Base-by-base conservation (phyloP, 2,113 vertebrate species). In the Percina caprodes region DNA sequence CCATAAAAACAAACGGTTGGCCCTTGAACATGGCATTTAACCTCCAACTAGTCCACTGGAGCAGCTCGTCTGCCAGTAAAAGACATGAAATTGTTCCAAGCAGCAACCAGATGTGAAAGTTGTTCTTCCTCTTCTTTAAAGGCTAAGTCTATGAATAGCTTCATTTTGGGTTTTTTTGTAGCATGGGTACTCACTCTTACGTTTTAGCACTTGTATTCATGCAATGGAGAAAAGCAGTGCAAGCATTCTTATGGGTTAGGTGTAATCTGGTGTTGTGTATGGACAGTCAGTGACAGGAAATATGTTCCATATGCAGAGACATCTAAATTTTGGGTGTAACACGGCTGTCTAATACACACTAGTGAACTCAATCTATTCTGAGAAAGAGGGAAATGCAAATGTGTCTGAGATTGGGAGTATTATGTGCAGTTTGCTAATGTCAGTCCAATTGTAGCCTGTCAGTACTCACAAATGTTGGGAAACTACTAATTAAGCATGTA, bases 1-100 rank as follows among this genome's bases (percentile, higher is more conserved):
- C 66, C 58, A 68, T 45, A 19, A 65, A 67, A 65, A 75, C 74
- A 69, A 73, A 67, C 18, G 1, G 6, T 61, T 62, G 62, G 77
- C 59, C 80, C 85, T 69, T 85, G 67, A 77, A 85, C 65, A 21
- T 35, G 26, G 55, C 60, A 79, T 4, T 78, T 84, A 73, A 65
- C 83, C 82, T 80, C 71, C 75, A 71, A 26, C 67, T 61, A 7
- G 56, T 59, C 69, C 33, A 46, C 52, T 80, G 23, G 33, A 80
- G 24, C 56, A 30, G 72, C 18, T 81, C 18, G 4, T 76, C 42
- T 54, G 69, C 51, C 75, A 72, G 71, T 58, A 18, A 70, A 35
- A 65, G 23, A 49, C 45, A 30, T 51, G 56, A 42, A 16, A 11
- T 49, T 60, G 35, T 49, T 21, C 46, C 0, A 48, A 65, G 61